These are phyloP conservation scores for Prunella strophiata DNA, from an alignment of 2,797 vertebrate species.

Conservation along the genomic window DNA sequence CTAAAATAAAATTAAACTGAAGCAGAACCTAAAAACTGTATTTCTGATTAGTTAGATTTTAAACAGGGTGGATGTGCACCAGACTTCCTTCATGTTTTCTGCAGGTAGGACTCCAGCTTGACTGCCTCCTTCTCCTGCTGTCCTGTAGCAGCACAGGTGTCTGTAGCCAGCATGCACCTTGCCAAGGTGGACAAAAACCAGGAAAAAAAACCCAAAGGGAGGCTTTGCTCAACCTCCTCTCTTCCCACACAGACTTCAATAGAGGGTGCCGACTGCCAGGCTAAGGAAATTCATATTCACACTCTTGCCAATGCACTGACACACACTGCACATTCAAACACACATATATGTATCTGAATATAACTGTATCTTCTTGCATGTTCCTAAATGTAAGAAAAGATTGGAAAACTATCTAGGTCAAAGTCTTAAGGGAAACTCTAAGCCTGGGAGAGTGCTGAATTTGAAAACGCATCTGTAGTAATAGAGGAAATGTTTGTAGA, in stretches of 20 bases:
- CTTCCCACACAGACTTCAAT: not conserved
- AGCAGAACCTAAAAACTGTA: not conserved
- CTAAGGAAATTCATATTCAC: not conserved
- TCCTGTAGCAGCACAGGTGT: not conserved
- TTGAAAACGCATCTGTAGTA: not conserved
- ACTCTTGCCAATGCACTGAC: not conserved
- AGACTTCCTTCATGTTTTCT: not conserved
- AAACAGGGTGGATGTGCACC: rapidly evolving
- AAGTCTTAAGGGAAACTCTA: not conserved
- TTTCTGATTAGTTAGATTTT: not conserved
- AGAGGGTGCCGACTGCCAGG: not conserved
- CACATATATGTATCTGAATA: not conserved
- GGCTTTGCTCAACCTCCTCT: not conserved
- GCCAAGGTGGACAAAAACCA: not conserved
- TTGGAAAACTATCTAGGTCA: not conserved
- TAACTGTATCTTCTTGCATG: not conserved
- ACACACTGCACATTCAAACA: not conserved
- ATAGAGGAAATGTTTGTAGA: not conserved
- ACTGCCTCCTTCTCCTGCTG: not conserved
- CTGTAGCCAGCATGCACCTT: not conserved
- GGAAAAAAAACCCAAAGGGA: not conserved
- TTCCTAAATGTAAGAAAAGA: not conserved
- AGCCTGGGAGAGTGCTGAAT: not conserved
- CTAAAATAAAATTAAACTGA: not conserved
- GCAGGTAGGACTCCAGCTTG: not conserved